These are phyloP conservation scores for Megalops atlanticus DNA, from an alignment of 2,113 vertebrate species.

Conservation along the genomic window DNA sequence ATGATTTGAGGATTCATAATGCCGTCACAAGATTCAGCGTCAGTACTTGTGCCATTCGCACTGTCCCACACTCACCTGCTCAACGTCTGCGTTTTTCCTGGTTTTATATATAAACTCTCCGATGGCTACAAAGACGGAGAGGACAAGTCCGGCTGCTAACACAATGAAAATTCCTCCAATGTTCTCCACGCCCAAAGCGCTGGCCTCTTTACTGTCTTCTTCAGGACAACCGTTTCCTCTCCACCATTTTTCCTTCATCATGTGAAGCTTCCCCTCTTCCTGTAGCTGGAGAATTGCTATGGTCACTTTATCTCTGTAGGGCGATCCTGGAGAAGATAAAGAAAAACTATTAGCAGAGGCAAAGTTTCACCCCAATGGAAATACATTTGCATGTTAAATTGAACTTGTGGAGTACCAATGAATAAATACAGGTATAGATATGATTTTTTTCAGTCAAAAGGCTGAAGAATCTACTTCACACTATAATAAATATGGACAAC, in stretches of 20 bases:
- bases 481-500: background rate
- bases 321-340: constrained; percentile 76
- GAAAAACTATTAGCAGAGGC: background rate
- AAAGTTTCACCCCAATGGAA: background rate
- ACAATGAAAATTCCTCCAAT: constrained; percentile 98
- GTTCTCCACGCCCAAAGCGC: constrained; percentile 93
- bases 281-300: constrained; percentile 96
- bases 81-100: constrained; percentile 86
- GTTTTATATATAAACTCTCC: constrained; percentile 97
- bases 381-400: too few relatives aligned
- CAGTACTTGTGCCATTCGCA: constrained; percentile 76
- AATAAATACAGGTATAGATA: too few relatives aligned
- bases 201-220: constrained; percentile 95
- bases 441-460: background rate
- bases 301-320: constrained; percentile 94
- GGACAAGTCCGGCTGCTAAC: constrained; percentile 91
- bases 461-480: background rate
- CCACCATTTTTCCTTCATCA: constrained; percentile 99
- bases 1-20: background rate
- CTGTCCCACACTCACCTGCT: constrained; percentile 85
- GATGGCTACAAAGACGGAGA: constrained; percentile 96
- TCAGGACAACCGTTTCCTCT: constrained; percentile 92
- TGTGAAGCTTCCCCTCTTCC: constrained; percentile 94
- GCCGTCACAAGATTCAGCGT: constrained; percentile 4
- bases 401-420: too few relatives aligned